phyloP scores from a whole-genome alignment of 64 coral and sea anemone species.

The Acropora yongei region DNA sequence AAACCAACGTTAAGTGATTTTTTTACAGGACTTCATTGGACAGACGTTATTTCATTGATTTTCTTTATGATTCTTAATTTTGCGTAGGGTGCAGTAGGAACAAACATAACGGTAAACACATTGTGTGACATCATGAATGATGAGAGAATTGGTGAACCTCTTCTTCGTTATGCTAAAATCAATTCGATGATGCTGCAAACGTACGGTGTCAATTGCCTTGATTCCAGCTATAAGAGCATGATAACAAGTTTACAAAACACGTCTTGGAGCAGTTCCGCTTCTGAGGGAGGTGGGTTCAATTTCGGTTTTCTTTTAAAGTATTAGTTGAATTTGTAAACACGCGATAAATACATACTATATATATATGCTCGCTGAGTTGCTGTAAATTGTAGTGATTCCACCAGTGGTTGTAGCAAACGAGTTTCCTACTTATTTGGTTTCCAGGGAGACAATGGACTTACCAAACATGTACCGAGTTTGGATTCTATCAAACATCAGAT shows the following conservation, averaged over 20 bases:
- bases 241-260: conserved; percentile 71
- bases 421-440: not conserved
- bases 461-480: conserved; percentile 99
- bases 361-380: too few species aligned
- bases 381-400: too few species aligned
- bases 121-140: conserved; percentile 95
- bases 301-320: too few species aligned
- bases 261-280: conserved; percentile 87
- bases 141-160: conserved; percentile 64
- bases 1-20: too few species aligned
- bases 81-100: conserved; percentile 82
- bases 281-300: conserved; percentile 84
- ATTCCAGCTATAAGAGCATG: conserved; percentile 74
- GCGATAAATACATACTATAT: too few species aligned
- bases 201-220: conserved; percentile 78
- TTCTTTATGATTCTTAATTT: not conserved
- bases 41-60: not conserved
- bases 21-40: too few species aligned
- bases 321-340: too few species aligned
- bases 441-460: conserved; percentile 95
- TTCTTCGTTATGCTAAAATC: conserved; percentile 83
- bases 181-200: conserved; percentile 89
- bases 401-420: too few species aligned
- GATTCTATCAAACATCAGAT: conserved; percentile 94
- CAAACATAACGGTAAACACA: conserved; percentile 93